Evolutionary conservation across 2,888 invertebrate genomes (phyloP), one percentile per base, ranked within the genome.

Genomic region (Elysia crispata): DNA sequence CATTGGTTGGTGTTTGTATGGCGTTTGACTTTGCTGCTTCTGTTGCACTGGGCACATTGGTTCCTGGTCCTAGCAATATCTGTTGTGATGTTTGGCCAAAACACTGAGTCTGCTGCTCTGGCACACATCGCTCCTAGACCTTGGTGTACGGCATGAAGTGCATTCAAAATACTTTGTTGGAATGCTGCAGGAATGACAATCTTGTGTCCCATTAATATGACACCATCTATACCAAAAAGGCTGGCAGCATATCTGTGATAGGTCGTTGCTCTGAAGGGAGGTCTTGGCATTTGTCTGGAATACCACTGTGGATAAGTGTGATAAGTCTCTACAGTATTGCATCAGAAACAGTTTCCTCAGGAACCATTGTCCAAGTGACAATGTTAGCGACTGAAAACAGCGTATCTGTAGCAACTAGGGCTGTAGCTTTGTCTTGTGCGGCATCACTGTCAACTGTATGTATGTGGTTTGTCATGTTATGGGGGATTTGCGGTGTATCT

Each of bases 101-200:
- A 86, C 0, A 87, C 80, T 6, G 86, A 85, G 8, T 79, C 60
- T 73, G 87, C 86, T 30, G 86, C 86, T 60, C 86, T n/a, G n/a
- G n/a, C n/a, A n/a, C n/a, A n/a, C n/a, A n/a, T n/a, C n/a, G n/a
- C n/a, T n/a, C n/a, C n/a, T 0, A 83, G 81, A 11, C 86, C 86
- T 79, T 86, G 86, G 66, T 87, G 87, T 41, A 86, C 87, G 11
- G 87, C 79, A 72, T 87, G 85, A 1, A 87, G 81, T 0, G 84
- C 76, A 1, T 13, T 20, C 0, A 87, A 70, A 0, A 85, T 57
- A 8, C 82, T 78, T 1, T 57, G 25, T 25, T 85, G 64, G 15
- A 86, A 85, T 13, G 82, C 75, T 13, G 83, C 82, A 1, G 86
- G 87, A 8, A 87, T 84, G 8, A 87, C 83, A 25, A 87, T 64